Base-by-base conservation (phyloP, 2,797 vertebrate genomes). In the Aphelocoma californica region DNA sequence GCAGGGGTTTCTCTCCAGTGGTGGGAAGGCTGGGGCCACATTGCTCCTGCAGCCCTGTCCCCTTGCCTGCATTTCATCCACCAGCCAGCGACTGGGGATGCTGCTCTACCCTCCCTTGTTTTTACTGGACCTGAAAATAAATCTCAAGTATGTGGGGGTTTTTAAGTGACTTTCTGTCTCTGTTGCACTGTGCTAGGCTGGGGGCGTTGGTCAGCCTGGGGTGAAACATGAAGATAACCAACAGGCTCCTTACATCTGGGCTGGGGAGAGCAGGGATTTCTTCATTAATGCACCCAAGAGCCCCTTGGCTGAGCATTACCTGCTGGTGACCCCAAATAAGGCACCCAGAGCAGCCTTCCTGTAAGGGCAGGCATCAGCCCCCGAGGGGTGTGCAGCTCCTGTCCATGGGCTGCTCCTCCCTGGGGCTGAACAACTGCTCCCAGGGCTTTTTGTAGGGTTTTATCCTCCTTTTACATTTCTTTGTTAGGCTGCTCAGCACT, bases 121-220 rank as follows among this genome's bases (percentile, higher is more conserved):
- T 96, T 93, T 91, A 96, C 20, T 78, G 42, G 70, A 65, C 47
- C 23, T 65, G 47, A 88, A 74, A 96, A 95, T 93, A 94, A 94
- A 95, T 36, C 16, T 81, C 4, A 48, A 54, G 19, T 3, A 7
- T 14, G 38, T 15, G 28, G 2, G 2, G 3, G 16, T 66, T 86
- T 92, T 45, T 15, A 64, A 77, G 34, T 71, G 15, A 24, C 20
- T 71, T 81, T 83, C 29, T 74, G n/a, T 29, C 29, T 62, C 66
- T 50, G 9, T 24, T 70, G 51, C n/a, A 5, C 32, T 53, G 29
- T 45, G 78, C 51, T 47, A 12, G 40, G 32, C 23, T 60, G 53
- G 57, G 40, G 9, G 1, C 31, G 36, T 45, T 3, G 6, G 48
- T 40, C 42, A 88, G 54, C 42, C 42, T 45, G 23, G 23, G n/a